Conservation (phyloP, 2,113 vertebrate species). For the Jacana jacana region DNA sequence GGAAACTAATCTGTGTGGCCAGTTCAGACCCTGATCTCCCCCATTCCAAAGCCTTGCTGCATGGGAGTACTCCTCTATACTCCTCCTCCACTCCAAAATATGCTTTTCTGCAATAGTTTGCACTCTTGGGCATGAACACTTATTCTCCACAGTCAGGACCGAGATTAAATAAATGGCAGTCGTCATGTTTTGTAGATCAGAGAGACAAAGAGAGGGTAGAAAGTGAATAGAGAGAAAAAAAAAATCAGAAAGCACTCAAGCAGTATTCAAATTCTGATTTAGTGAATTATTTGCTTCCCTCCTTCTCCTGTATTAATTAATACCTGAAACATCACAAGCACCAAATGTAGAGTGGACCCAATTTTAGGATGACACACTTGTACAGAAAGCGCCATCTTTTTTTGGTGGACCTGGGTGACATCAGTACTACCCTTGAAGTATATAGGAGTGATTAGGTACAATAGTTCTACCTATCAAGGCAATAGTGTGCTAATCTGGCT, state of each 20-base stretch:
- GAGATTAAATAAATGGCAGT: not conserved
- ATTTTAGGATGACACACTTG: not conserved
- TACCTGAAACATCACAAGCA: not conserved
- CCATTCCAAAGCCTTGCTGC: not conserved
- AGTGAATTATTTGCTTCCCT: not conserved
- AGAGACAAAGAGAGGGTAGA: not conserved
- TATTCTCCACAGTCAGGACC: not conserved
- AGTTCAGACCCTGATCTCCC: not conserved
- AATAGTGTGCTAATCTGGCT: not conserved
- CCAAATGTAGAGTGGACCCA: not conserved
- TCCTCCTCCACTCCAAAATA: not conserved
- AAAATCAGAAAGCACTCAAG: not conserved
- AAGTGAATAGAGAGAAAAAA: not conserved
- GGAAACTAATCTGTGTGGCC: not conserved
- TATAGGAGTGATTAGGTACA: not conserved
- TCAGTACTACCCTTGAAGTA: not conserved
- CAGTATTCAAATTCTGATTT: not conserved
- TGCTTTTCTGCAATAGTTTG: not conserved
- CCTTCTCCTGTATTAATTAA: not conserved
- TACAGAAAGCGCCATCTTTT: not conserved
- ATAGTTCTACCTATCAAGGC: not conserved
- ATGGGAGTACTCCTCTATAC: not conserved
- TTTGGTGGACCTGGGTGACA: not conserved
- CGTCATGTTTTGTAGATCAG: not conserved
- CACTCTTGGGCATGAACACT: not conserved